Base-by-base conservation (phyloP, 2,888 invertebrate species). In the Vannuccia rotundouncinata region DNA sequence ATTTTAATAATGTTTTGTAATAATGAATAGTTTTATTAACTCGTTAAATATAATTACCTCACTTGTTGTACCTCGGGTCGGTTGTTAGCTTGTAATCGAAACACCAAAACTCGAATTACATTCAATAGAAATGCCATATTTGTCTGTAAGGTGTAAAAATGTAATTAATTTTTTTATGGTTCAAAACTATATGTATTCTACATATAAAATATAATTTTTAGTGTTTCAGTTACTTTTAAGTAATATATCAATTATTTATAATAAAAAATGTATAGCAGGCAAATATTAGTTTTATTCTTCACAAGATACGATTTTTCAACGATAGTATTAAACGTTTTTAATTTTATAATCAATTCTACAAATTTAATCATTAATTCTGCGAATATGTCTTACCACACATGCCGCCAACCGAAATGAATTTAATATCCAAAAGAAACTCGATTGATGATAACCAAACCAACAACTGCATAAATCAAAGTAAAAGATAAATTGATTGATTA, bases 31-130 rank as follows among this genome's bases (percentile, higher is more conserved):
- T n/a, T n/a, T n/a, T n/a, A n/a, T n/a, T n/a, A n/a, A n/a, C n/a
- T n/a, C 45, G 5, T 45, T 45, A 5, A 45, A 13, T 45, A 17
- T 45, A 17, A 13, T 45, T 45, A 66, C 66, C 66, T 66, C 22
- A 66, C 66, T 66, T 66, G 66, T 66, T 66, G 66, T 22, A 66
- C 66, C 22, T 66, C 66, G 2, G 66, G 66, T 66, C 22, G 66
- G 25, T 66, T 66, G 66, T 66, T 66, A 27, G 66, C 66, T 22
- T 27, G 5, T 22, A 66, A 66, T 5, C 66, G 5, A 22, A 66
- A 5, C 10, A 66, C 66, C 66, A 66, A 27, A 5, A 66, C 66
- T 22, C 66, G 66, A 66, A 66, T 66, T 2, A 66, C 66, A 22
- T 66, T 66, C 22, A 66, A 22, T 22, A 66, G 66, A 66, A 66